These are phyloP conservation scores for Penaeus monodon DNA, from an alignment of 2,888 invertebrate genomes.

Conservation along the genomic window DNA sequence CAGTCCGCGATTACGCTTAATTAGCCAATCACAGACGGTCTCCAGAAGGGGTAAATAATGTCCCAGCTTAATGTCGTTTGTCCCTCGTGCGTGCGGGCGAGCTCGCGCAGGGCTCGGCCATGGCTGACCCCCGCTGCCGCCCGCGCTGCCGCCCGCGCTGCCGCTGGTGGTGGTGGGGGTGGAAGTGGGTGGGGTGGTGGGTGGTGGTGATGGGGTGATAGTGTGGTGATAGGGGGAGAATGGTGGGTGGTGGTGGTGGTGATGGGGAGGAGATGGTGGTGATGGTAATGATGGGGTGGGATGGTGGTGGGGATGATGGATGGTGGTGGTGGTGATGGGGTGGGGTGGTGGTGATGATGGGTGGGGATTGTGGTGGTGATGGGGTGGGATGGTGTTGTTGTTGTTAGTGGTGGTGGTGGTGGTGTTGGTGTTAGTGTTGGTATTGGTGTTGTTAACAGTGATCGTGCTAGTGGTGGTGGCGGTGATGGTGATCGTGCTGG, in stretches of 20 bases:
- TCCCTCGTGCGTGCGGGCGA: not conserved
- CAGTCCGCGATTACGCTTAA: constrained; percentile 48
- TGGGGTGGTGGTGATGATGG: not conserved
- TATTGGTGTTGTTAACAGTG: not conserved
- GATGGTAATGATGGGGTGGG: not conserved
- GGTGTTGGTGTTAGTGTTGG: not conserved
- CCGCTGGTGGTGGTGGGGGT: not conserved
- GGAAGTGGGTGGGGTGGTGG: no score
- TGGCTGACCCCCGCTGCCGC: not conserved
- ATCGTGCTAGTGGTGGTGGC: not conserved
- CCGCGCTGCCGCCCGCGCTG: not conserved
- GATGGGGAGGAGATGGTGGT: not conserved
- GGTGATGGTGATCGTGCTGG: not conserved
- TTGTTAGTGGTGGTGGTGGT: not conserved
- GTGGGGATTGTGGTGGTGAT: not conserved
- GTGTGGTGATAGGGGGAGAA: not conserved
- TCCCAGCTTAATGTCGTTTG: constrained; percentile 17
- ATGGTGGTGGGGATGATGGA: not conserved
- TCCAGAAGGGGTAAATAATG: constrained; percentile 19
- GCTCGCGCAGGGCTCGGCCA: not conserved
- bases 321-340: not conserved
- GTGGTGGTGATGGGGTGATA: not conserved
- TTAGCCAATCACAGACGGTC: constrained; percentile 51
- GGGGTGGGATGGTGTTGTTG: not conserved
- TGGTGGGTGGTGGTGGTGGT: not conserved